These are phyloP conservation scores for Drosophila anceps DNA, from an alignment of 2,888 invertebrate species.

Conservation along the genomic window DNA sequence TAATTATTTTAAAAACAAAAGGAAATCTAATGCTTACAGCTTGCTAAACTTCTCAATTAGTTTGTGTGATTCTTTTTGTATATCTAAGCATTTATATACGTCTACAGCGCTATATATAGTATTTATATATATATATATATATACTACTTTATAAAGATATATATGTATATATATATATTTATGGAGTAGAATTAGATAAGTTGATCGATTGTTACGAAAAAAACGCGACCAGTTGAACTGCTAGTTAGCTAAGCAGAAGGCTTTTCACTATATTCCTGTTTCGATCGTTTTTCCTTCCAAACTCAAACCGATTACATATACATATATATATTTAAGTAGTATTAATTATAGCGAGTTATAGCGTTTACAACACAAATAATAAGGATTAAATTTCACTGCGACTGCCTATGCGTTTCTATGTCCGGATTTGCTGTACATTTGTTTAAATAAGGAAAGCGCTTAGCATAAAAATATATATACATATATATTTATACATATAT, in stretches of 20 bases:
- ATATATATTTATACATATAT: background rate
- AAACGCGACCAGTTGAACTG: conserved; percentile 54
- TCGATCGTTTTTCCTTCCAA: conserved; percentile 24
- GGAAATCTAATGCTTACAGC: conserved; percentile 31
- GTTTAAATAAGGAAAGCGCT: conserved; percentile 34
- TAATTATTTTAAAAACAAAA: conserved; percentile 37
- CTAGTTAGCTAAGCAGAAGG: conserved; percentile 53
- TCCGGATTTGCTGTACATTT: conserved; percentile 30
- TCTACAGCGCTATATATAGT: conserved; percentile 41
- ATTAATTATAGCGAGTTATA: conserved; percentile 56
- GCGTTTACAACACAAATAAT: conserved; percentile 53
- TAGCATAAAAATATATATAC: conserved; percentile 1
- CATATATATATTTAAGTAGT: conserved; percentile 36
- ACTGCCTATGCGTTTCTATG: conserved; percentile 20
- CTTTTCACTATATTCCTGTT: conserved; percentile 15
- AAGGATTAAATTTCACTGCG: conserved; percentile 44
- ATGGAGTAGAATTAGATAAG: conserved; percentile 51
- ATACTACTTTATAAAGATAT: conserved; percentile 31
- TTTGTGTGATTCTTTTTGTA: conserved; percentile 39
- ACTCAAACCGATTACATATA: conserved; percentile 31
- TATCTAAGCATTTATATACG: conserved; percentile 43
- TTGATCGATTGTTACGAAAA: conserved; percentile 48
- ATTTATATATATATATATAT: conserved; percentile 13
- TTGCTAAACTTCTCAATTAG: conserved; percentile 26
- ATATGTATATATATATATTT: conserved; percentile 40